Evolutionary conservation across 2,797 vertebrate genomes (phyloP), one percentile per base, ranked within the genome.

Genomic region (Xenentodon cancila): DNA sequence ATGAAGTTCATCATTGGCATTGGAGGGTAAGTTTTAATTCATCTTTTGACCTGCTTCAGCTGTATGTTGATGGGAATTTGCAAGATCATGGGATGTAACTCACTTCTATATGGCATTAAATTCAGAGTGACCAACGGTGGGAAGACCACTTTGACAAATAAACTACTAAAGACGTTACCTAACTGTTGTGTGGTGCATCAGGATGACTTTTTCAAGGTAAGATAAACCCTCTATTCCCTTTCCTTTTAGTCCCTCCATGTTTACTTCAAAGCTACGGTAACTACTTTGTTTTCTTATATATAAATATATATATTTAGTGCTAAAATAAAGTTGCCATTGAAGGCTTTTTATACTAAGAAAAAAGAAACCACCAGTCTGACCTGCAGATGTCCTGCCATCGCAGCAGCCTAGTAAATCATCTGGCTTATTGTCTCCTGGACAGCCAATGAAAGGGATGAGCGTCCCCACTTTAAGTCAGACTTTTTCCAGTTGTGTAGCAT

Each of bases 191-290:
- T 97, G 48, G 92, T 99, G 50, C 96, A 98, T 63, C 97, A 99
- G 78, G 97, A 98, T 47, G 95, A 98, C 81, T 99, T 99, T 80
- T 99, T 94, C 92, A 99, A 97, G 96, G 97, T 99, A 93, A 84
- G 88, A 9, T 3, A 4, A 60, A 52, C 9, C 55, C 16, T 43
- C 9, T 4, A 6, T 54, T 64, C 9, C 13, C 22, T 61, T 56
- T 16, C 53, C 9, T 6, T 50, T 48, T 67, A 32, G 27, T 57
- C 1, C 47, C 1, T 21, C 9, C 9, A 27, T 57, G 19, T 59
- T 63, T 3, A 71, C 16, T 32, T 68, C 37, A 72, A 73, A 70
- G 65, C 70, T 72, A 65, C 56, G 53, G 44, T 74, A 54, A 64
- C 5, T 54, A 15, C 53, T 55, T 43, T 5, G 19, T 48, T 64